Conservation (phyloP, 2,113 vertebrate genomes). For the Dipodomys merriami region DNA sequence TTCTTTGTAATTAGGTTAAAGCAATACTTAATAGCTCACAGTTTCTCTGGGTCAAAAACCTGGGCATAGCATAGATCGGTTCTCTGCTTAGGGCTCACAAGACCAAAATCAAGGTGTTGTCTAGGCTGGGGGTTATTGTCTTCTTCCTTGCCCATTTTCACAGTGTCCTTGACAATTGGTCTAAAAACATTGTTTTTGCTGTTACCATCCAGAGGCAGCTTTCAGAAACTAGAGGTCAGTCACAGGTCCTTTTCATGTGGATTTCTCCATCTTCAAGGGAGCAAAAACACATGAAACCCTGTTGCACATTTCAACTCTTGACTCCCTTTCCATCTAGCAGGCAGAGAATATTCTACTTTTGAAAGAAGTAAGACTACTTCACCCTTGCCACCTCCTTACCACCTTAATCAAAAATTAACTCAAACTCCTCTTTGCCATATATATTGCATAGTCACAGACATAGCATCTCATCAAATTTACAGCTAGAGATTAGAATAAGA, state of each 20-base stretch:
- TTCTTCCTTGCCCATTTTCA: background rate
- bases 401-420: background rate
- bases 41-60: background rate
- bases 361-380: background rate
- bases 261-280: background rate
- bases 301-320: background rate
- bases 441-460: background rate
- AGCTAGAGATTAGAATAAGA: background rate
- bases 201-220: background rate
- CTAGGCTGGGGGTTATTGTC: background rate
- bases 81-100: background rate
- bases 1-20: slow-evolving; percentile 6
- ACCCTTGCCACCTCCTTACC: background rate
- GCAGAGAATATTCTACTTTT: slow-evolving; percentile 21
- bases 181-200: background rate
- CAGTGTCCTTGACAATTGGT: background rate
- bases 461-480: background rate
- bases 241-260: background rate
- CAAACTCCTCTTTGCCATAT: background rate
- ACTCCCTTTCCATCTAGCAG: background rate
- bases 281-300: background rate
- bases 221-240: background rate
- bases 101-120: background rate
- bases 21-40: background rate
- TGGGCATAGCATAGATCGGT: background rate